Evolutionary conservation across 2,888 invertebrate species (phyloP), one percentile per base, ranked within the genome.

Genomic region (Periphyllus acericola): DNA sequence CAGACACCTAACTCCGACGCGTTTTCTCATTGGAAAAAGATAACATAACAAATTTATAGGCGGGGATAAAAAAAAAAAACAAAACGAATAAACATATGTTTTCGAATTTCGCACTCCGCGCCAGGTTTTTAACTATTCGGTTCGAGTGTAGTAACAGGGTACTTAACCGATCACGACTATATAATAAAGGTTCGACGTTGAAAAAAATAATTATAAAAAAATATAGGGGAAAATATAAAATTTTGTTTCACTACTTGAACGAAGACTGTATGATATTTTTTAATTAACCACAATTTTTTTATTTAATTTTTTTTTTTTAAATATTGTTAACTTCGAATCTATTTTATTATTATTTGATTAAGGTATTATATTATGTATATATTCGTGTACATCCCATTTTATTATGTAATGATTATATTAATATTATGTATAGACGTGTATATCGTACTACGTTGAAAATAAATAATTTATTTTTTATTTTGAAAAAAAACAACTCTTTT

Each of bases 391-490:
- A 87, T 81, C 80, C 80, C 60, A 66, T 74, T 80, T 86, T 86
- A 80, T 80, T 85, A 72, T 86, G 68, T 86, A 71, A 79, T 32
- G 55, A 71, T n/a, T n/a, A n/a, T 79, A 86, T 86, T 81, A 87
- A 60, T 66, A 80, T 87, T 66, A 80, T 87, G 81, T 87, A 81
- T 81, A 74, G 32, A 81, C 72, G 80, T 81, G 87, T 81, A 87
- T 84, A 76, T 74, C 81, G 87, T 87, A 87, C 80, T 74, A 81
- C 80, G 87, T 87, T 87, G 74, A 81, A 87, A 87, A 87, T 87
- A 87, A 87, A 87, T 87, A 66, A 87, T 87, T 87, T 86, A 86
- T 86, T 86, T 86, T 86, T 86, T 87, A 87, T 87, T 81, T 87
- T 32, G 60, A 60, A 66, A 81, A 87, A 76, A 76, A 52, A 32